A percentile compares a stretch with the other conserved stretches of the same genome.
Evolutionary conservation across 2,113 vertebrate species (phyloP).

Genomic region (Aspiorhynchus laticeps): DNA sequence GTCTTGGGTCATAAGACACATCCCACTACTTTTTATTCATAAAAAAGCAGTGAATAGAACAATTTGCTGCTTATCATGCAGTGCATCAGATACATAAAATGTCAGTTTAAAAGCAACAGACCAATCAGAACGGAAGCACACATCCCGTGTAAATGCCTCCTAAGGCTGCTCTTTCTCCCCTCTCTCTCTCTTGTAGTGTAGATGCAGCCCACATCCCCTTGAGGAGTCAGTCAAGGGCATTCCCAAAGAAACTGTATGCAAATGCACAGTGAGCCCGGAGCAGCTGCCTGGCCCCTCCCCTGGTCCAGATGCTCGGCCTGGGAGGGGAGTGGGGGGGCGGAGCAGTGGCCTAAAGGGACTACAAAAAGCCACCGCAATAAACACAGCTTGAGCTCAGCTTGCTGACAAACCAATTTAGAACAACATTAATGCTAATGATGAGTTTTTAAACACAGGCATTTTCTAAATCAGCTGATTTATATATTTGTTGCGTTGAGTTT

Average conservation of each 20-base stretch:
- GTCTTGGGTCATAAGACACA: neutral
- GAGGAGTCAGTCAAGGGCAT: slow-evolving; percentile 79
- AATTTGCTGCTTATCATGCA: neutral
- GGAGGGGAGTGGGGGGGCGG: slow-evolving; percentile 56
- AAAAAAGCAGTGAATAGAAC: neutral
- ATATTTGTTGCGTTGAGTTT: slow-evolving; percentile 3
- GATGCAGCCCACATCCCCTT: slow-evolving; percentile 72
- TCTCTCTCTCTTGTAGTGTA: neutral
- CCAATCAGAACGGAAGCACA: neutral
- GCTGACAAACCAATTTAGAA: slow-evolving; percentile 16
- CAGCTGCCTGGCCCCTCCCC: slow-evolving; percentile 64
- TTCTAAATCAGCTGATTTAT: slow-evolving; percentile 12
- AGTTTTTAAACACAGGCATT: slow-evolving; percentile 25
- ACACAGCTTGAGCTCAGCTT: slow-evolving; percentile 30
- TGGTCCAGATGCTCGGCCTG: slow-evolving; percentile 59
- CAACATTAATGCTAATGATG: slow-evolving; percentile 27
- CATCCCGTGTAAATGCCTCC: slow-evolving; percentile 1
- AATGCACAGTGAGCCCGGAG: slow-evolving; percentile 69
- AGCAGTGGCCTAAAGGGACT: slow-evolving; percentile 28
- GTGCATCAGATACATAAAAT: neutral
- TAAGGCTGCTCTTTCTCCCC: slow-evolving; percentile 26
- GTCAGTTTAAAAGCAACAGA: neutral
- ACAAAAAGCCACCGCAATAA: slow-evolving; percentile 22
- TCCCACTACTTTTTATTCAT: neutral
- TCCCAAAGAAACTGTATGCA: slow-evolving; percentile 78